Conservation (phyloP, 2,113 vertebrate genomes). For the Apaloderma vittatum region DNA sequence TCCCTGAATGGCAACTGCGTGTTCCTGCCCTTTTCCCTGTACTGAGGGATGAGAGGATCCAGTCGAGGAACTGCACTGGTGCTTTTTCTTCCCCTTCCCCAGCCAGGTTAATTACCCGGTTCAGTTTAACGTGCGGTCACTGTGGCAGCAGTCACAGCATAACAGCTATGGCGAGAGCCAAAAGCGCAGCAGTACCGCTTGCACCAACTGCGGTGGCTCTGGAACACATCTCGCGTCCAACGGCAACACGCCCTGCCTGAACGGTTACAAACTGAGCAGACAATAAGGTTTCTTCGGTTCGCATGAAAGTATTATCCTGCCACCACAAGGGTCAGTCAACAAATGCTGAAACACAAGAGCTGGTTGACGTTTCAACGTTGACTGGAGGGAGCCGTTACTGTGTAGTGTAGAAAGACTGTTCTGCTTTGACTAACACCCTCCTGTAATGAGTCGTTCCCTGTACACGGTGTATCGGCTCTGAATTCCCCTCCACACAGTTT, state of each 20-base stretch:
- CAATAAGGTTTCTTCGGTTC: not conserved
- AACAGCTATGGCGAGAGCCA: not conserved
- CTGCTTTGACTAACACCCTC: not conserved
- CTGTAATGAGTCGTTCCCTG: not conserved
- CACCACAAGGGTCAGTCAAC: not conserved
- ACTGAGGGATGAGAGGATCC: not conserved
- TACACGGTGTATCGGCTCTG: not conserved
- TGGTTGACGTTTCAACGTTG: not conserved
- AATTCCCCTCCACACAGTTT: not conserved
- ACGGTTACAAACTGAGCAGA: accelerated
- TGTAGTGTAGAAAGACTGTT: not conserved
- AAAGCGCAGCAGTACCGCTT: not conserved
- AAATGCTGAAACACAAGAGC: not conserved
- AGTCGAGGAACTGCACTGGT: not conserved
- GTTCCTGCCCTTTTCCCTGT: not conserved
- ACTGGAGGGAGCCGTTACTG: not conserved
- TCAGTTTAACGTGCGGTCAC: not conserved
- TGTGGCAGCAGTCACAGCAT: not conserved
- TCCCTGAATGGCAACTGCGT: accelerated
- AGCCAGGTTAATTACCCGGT: not conserved
- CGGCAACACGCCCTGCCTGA: not conserved
- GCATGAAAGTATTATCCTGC: not conserved
- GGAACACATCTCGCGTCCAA: not conserved
- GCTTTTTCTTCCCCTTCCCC: not conserved
- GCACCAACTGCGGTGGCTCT: not conserved